Base-by-base conservation (phyloP, 2,888 invertebrate species). In the Drosophila diplacantha region DNA sequence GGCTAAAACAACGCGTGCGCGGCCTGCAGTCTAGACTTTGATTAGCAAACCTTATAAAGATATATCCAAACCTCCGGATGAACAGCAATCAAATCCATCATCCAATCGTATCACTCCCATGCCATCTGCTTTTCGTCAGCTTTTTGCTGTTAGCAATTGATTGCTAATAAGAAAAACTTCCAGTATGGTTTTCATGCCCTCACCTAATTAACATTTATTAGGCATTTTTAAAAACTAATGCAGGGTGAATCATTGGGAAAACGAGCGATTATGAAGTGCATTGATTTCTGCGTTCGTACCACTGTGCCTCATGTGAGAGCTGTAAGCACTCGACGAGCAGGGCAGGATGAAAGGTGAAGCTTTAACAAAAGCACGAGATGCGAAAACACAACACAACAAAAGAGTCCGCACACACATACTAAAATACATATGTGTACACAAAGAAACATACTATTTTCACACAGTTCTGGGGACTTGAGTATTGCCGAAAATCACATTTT, bases 141-240 rank as follows among this genome's bases (percentile, higher is more conserved):
- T 49, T 52, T 63, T 57, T 34, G 64, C 35, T 63, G 60, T 75
- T 80, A 80, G 69, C 81, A 72, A 47, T 41, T 54, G 31, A 18
- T 47, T 38, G 73, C 67, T 77, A 77, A 77, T 66, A 61, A 57
- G 60, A 68, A 80, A 80, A 77, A 53, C 69, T 77, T 75, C 78
- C 73, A 65, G 31, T 64, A 72, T 69, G 31, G 31, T 78, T 73
- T 69, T 59, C 76, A 75, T 70, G 52, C 49, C 56, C 26, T 56
- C 55, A 43, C 49, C 26, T 53, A 67, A 74, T 76, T 74, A 76
- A 54, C 65, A 65, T 38, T 9, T 20, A 56, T 69, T 69, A 69
- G 64, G 34, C 38, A 50, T 50, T 49, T 46, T 46, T 37, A 32
- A 38, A 38, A 62, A 65, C 35, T 26, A 14, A 38, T 24, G 20